phyloP scores from a whole-genome alignment of 1,140 invertebrate genomes.

The Platorchestia sp. region DNA sequence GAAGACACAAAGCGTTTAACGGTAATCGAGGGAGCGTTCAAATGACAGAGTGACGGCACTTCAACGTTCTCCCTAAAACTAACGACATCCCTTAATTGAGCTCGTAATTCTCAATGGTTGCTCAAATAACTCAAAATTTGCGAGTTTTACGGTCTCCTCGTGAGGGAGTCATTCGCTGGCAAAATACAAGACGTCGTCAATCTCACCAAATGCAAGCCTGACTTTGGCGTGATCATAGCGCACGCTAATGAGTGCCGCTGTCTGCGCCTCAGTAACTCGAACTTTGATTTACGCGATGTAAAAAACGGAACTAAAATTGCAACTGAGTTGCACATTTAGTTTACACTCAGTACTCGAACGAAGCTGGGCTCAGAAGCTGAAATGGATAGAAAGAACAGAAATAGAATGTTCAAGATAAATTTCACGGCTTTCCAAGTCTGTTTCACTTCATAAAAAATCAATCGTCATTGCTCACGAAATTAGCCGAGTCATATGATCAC shows the following conservation, averaged over 20 bases:
- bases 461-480: too few relatives aligned
- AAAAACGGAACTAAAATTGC: background rate
- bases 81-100: constrained; percentile 22
- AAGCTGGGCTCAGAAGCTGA: too few relatives aligned
- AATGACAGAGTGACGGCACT: constrained; percentile 38
- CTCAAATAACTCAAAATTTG: constrained; percentile 23
- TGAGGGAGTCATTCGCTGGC: background rate
- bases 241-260: background rate
- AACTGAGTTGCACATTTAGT: too few relatives aligned
- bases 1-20: constrained; percentile 39
- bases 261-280: background rate
- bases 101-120: constrained; percentile 29
- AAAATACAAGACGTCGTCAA: background rate
- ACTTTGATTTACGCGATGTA: background rate
- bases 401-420: too few relatives aligned
- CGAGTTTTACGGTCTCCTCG: background rate
- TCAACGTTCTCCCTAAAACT: constrained; percentile 28
- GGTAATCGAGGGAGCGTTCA: constrained; percentile 31
- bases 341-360: too few relatives aligned
- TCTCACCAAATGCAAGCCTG: background rate
- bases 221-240: background rate
- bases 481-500: too few relatives aligned
- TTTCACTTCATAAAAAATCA: too few relatives aligned
- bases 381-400: too few relatives aligned
- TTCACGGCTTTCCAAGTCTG: too few relatives aligned